Percentiles rank a stretch among this genome's conserved stretches.
phyloP scores from a whole-genome alignment of 2,113 vertebrate species.

The Porphyrio hochstetteri region DNA sequence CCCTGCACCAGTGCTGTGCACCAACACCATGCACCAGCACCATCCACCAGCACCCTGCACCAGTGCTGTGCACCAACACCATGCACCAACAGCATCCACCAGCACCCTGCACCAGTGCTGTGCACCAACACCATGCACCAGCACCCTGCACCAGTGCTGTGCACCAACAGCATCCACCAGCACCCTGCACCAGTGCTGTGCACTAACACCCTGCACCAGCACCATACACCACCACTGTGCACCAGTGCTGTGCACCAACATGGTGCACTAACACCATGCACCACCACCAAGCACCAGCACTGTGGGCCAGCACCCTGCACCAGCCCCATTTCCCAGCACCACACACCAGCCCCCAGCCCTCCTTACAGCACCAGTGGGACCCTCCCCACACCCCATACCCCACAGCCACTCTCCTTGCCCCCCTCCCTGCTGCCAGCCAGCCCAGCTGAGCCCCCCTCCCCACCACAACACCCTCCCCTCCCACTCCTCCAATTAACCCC shows the following conservation, averaged over 20 bases:
- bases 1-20: too few relatives aligned
- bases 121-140: too few relatives aligned
- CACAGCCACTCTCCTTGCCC: not conserved
- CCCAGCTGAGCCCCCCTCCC: not conserved
- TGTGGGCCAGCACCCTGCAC: too few relatives aligned
- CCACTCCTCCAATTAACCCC: not conserved
- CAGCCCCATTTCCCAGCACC: not conserved
- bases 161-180: too few relatives aligned
- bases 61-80: too few relatives aligned
- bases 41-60: fast-evolving
- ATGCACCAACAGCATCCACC: too few relatives aligned
- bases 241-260: fast-evolving
- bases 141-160: not conserved
- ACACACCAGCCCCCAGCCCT: not conserved
- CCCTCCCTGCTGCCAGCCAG: not conserved
- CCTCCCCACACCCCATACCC: not conserved
- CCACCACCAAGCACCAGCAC: too few relatives aligned
- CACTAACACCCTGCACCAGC: too few relatives aligned
- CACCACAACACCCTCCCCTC: fast-evolving
- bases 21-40: not conserved
- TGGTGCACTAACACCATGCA: not conserved
- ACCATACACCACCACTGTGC: not conserved
- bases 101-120: not conserved
- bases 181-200: too few relatives aligned
- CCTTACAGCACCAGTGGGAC: not conserved